These are phyloP conservation scores for Antedon mediterranea DNA, from an alignment of 53 echinoderm and acorn worm species.

Conservation along the genomic window DNA sequence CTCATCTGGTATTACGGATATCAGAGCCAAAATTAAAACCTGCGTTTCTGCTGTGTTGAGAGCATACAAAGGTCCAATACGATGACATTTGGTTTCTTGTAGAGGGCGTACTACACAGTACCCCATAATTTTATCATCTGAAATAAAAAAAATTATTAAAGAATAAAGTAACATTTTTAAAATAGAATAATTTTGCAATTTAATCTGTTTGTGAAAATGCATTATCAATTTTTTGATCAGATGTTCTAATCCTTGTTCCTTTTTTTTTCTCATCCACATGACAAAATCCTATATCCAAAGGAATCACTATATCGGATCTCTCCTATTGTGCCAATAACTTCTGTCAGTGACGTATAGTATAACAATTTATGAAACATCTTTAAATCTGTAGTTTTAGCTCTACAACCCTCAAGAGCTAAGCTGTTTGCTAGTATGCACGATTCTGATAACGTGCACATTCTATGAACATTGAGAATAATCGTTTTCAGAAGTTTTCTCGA, in stretches of 20 bases:
- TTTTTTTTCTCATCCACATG: conserved; percentile 35
- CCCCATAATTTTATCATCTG: conserved; percentile 63
- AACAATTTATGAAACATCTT: conserved; percentile 31
- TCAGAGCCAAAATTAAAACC: conserved; percentile 50
- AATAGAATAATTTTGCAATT: too few species aligned
- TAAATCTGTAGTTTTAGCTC: conserved; percentile 33
- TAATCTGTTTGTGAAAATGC: too few species aligned
- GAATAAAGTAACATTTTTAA: background rate
- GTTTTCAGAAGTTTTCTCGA: background rate
- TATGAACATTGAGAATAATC: background rate
- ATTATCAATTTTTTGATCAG: too few species aligned
- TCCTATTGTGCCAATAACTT: conserved; percentile 42
- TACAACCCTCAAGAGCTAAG: conserved; percentile 31
- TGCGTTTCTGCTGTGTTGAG: conserved; percentile 71
- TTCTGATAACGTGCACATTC: background rate
- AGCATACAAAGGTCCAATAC: conserved; percentile 65
- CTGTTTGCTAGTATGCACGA: conserved; percentile 30
- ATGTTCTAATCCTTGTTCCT: conserved; percentile 42
- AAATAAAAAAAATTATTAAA: background rate
- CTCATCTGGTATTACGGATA: conserved; percentile 50
- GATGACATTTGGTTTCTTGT: conserved; percentile 25
- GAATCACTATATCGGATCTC: conserved; percentile 31
- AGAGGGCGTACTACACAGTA: conserved; percentile 66
- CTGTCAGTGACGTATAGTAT: conserved; percentile 36
- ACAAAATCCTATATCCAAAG: conserved; percentile 53